Evolutionary conservation across 2,797 vertebrate species (phyloP), one percentile per base, ranked within the genome.

Genomic region (Carduelis carduelis): DNA sequence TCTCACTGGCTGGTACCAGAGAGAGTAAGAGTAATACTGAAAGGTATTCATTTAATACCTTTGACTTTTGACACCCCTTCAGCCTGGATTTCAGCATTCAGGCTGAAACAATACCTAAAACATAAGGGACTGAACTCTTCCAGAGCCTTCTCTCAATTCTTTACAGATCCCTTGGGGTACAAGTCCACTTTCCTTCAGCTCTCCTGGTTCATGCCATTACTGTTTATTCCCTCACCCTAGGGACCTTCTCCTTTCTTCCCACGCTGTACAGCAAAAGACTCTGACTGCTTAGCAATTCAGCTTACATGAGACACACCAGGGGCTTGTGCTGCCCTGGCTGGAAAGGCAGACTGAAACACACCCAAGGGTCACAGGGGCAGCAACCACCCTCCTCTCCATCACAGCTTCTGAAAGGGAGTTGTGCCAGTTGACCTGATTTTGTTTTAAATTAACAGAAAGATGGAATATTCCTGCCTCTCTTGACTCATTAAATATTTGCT

Each of bases 401-500:
- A 65, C 50, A 63, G 30, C 26, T 53, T 74, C 64, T 17, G 18
- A 70, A 77, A 66, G 11, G 64, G 11, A 87, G 23, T 4, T 71
- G 23, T 23, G 32, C 43, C 78, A 70, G 32, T 26, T 93, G 47
- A 44, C 19, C 39, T 64, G 32, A 89, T 82, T 93, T 90, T 79
- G 26, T 59, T 84, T 89, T 59, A 93, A 89, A 89, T 93, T 89
- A 84, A 84, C 59, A 92, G 64, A 91, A 75, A 87, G 52, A 30
- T 56, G 90, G 82, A 92, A 94, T 95, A 95, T 90, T 95, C 88
- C 90, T 69, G 93, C 69, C 63, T 88, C 70, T 77, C 60, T 68
- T 50, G 32, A 72, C 85, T 96, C 53, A 52, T 95, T 94, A 97
- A 98, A 98, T 98, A 98, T 98, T 98, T 98, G 97, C 89, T 86